Base-by-base conservation (phyloP, 2,888 invertebrate species). In the Trachelus troglodyta region DNA sequence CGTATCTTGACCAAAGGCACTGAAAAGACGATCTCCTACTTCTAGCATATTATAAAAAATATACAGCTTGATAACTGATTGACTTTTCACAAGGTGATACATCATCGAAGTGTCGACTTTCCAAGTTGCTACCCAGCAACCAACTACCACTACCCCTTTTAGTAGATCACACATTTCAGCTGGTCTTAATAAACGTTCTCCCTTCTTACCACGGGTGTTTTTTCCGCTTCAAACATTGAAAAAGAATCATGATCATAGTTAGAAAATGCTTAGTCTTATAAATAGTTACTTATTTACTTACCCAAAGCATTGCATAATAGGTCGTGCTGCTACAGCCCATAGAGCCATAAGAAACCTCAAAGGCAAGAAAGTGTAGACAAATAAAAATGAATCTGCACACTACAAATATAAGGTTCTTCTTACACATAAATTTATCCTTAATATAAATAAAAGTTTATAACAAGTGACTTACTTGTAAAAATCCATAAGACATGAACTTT, bases 1-100 rank as follows among this genome's bases (percentile, higher is more conserved):
- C 12, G 98, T 98, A 90, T 99, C 99, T 92, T 99, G 98, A 0
- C 99, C 99, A 92, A 98, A 98, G 56, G 98, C 98, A 79, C 98
- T 98, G 89, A 99, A 96, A 83, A 99, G 92, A 82, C 98, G 94
- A 92, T 99, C 99, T 23, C 98, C 98, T 76, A 98, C 98, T 93
- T 99, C 99, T 80, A 99, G 93, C 98, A 99, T 99, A 91, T 99
- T 99, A 92, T 98, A 99, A 93, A 99, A 99, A 90, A 99, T 98
- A 90, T 99, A 99, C 84, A 99, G 93, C 90, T 99, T 99, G 92
- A 99, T 99, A 81, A 99, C 98, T 83, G 99, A 98, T 90, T 99
- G 99, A 87, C 98, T 98, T 91, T 98, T 98, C 74, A 98, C 97
- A 87, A 99, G 94, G 92, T 99, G 99, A 92, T 99, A 99, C 93